Evolutionary conservation across 1,140 invertebrate species (phyloP).

Genomic region (Caenorhabditis brenneri): DNA sequence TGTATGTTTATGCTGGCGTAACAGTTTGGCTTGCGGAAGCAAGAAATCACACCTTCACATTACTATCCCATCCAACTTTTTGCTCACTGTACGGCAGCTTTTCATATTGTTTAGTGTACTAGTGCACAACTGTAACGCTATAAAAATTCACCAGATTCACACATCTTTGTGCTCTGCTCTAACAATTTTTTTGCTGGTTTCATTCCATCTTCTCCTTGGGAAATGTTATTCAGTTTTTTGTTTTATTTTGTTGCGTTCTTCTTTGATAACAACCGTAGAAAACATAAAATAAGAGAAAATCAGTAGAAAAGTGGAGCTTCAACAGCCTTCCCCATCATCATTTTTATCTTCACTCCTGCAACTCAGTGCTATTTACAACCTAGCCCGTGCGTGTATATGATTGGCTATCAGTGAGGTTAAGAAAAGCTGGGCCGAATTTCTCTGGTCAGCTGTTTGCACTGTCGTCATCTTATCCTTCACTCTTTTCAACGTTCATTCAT

Average conservation of each 20-base stretch:
- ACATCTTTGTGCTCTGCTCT: no score
- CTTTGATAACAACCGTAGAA: background rate
- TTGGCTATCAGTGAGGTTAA: conserved; percentile 39
- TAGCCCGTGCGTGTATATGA: background rate
- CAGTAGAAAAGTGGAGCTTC: background rate
- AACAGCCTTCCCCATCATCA: background rate
- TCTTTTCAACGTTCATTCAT: conserved; percentile 30
- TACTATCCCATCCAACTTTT: no score
- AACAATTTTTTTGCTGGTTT: background rate
- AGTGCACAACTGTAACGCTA: no score
- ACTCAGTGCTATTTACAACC: conserved; percentile 1
- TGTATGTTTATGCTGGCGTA: background rate
- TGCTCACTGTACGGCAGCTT: no score
- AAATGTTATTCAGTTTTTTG: background rate
- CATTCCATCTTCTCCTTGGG: background rate
- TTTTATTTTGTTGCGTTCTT: background rate
- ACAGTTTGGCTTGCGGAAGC: background rate
- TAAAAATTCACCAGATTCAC: no score
- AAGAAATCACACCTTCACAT: no score
- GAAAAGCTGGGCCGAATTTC: background rate
- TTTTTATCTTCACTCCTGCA: background rate
- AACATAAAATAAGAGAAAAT: background rate
- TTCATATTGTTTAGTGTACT: no score
- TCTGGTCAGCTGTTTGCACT: conserved; percentile 35
- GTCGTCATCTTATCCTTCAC: background rate